Evolutionary conservation across 1,140 invertebrate species (phyloP).

Genomic region (Plectrocnemia conspersa): DNA sequence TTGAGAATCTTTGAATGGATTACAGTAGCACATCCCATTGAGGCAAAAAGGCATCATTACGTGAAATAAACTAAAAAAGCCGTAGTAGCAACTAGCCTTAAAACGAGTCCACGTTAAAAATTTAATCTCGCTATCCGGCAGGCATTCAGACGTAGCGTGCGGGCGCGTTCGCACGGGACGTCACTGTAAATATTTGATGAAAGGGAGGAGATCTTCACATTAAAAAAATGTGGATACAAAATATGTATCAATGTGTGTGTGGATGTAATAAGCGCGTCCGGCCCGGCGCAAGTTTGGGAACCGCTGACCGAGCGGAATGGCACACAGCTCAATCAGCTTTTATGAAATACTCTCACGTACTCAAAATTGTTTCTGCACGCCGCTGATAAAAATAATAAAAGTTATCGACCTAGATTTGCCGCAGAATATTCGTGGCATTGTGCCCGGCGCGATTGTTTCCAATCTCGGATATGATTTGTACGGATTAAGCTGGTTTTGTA

Average conservation of each 20-base stretch:
- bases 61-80: too few species aligned
- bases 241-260: neutral
- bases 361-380: conserved; percentile 9
- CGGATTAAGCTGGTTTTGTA: too few species aligned
- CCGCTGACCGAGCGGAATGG: conserved; percentile 4
- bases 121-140: neutral
- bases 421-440: too few species aligned
- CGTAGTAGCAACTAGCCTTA: too few species aligned
- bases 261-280: neutral
- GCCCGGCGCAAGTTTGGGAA: neutral
- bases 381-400: conserved; percentile 11
- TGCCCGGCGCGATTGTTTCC: too few species aligned
- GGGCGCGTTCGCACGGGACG: neutral
- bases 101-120: too few species aligned
- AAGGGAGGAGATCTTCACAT: neutral
- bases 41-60: too few species aligned
- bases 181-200: conserved; percentile 5
- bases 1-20: too few species aligned
- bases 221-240: conserved; percentile 2
- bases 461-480: too few species aligned
- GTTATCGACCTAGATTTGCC: conserved; percentile 8
- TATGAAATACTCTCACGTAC: conserved; percentile 9
- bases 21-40: too few species aligned
- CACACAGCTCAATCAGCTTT: conserved; percentile 6
- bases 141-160: neutral